A percentile compares a stretch with the other conserved stretches of the same genome.
Evolutionary conservation across 2,113 vertebrate genomes (phyloP).

Genomic region (Leucosticte australis): DNA sequence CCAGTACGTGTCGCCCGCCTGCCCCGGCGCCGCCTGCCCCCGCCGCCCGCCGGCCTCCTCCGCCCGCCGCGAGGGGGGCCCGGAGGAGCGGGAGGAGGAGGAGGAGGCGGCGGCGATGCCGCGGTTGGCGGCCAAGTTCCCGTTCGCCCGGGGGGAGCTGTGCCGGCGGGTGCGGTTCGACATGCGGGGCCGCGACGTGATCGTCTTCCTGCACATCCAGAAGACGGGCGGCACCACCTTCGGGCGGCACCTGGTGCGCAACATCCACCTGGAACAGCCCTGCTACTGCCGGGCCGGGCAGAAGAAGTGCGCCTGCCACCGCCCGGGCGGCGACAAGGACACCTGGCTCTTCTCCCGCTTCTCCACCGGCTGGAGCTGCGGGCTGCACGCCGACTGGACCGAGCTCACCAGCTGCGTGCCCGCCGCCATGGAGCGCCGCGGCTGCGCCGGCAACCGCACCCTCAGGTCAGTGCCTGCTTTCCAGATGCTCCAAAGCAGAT

Average conservation of each 20-base stretch:
- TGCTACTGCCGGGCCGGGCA: constrained; percentile 93
- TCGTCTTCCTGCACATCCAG: constrained; percentile 97
- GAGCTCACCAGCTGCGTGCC: constrained; percentile 98
- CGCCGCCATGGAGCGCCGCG: constrained; percentile 86
- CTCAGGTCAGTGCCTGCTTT: constrained; percentile 64
- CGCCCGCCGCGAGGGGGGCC: constrained; percentile 75
- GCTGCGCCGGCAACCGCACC: constrained; percentile 79
- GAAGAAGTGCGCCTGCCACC: constrained; percentile 96
- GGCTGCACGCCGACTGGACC: constrained; percentile 99
- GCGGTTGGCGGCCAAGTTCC: constrained; percentile 73
- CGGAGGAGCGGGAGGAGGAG: constrained; percentile 34
- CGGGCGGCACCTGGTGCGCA: constrained; percentile 93
- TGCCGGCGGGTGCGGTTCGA: constrained; percentile 89
- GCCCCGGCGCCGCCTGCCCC: constrained; percentile 29
- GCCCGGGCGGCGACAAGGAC: constrained; percentile 86
- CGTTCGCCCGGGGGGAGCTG: constrained; percentile 88
- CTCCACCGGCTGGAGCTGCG: constrained; percentile 99
- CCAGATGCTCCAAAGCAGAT: not conserved
- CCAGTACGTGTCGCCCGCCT: constrained; percentile 87
- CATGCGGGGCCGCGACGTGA: constrained; percentile 91
- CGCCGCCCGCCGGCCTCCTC: constrained; percentile 59
- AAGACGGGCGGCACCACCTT: constrained; percentile 98
- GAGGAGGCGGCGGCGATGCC: not conserved
- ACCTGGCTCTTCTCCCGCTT: constrained; percentile 98
- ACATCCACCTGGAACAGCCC: constrained; percentile 94